Base-by-base conservation (phyloP, 2,797 vertebrate genomes). In the Momotus momota region DNA sequence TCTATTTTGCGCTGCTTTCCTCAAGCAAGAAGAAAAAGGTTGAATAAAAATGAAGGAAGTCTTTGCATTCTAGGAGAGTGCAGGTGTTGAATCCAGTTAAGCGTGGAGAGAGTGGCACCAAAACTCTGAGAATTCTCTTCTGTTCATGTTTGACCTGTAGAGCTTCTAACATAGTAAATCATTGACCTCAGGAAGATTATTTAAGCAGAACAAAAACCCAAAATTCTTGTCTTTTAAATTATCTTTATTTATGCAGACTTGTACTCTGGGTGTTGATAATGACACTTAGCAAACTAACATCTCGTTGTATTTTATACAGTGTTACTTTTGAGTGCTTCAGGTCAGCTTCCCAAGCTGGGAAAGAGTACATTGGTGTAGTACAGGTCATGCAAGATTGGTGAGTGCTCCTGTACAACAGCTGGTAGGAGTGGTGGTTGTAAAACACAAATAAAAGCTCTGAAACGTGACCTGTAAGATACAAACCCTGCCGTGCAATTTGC, bases 201-300 rank as follows among this genome's bases (percentile, higher is more conserved):
- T 93, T 60, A 80, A 70, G 67, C 38, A 86, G 74, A 93, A 2
- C 52, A 82, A 38, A 60, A 18, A 80, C 62, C 14, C 6, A 3
- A 62, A 52, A 70, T 89, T n/a, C 45, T 31, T 69, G 51, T 88
- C 26, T 94, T 90, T 73, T 23, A 90, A 79, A 27, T 84, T 2
- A 17, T 79, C 73, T 79, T 29, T 88, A 38, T 77, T 87, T 93
- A n/a, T 64, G 43, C 13, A 31, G 49, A 11, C 57, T 82, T 20
- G 9, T 81, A 48, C 26, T 70, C 35, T 66, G 8, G 17, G 9
- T 60, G 16, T 74, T 83, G 70, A 29, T 84, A 60, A 55, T 45
- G 26, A 43, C 49, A 45, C 58, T 71, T 60, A 49, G 40, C 40
- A 89, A 79, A 10, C 25, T 22, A 66, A 6, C 31, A 52, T 77